Conservation (phyloP, 2,797 vertebrate species). For the Sylvia borin region DNA sequence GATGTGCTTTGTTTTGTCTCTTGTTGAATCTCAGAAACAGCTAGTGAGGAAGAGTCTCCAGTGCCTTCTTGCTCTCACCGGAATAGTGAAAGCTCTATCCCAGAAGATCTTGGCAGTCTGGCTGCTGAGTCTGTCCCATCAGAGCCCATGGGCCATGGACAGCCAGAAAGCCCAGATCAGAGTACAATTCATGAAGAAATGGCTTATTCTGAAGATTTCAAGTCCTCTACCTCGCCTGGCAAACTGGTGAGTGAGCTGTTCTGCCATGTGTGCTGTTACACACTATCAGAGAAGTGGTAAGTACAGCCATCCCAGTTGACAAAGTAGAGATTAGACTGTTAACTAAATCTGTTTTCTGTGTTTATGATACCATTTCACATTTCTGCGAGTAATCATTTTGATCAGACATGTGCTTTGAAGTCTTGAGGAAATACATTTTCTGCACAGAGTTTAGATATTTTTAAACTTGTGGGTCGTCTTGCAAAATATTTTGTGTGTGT, state of each 20-base stretch:
- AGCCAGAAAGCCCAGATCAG: constrained; percentile 68
- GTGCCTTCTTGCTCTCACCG: constrained; percentile 78
- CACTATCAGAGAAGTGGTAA: neutral
- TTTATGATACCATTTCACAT: neutral
- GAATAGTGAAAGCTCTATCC: constrained; percentile 80
- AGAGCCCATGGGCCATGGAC: constrained; percentile 66
- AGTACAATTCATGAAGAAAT: constrained; percentile 70
- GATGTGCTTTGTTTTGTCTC: neutral
- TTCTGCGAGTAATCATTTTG: neutral
- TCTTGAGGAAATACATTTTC: neutral
- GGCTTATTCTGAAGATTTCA: constrained; percentile 82
- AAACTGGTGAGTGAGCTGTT: constrained; percentile 78
- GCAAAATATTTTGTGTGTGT: neutral
- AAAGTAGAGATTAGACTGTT: neutral
- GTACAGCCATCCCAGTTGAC: neutral
- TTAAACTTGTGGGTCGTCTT: neutral
- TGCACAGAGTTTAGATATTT: neutral
- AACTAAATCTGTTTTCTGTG: neutral
- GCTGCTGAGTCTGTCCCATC: constrained; percentile 65
- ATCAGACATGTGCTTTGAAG: neutral
- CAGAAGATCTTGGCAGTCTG: constrained; percentile 77
- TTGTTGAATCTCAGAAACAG: constrained; percentile 69
- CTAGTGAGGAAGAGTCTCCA: constrained; percentile 79
- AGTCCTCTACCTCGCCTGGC: constrained; percentile 72
- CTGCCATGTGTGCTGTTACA: neutral